These are phyloP conservation scores for Numenius arquata DNA, from an alignment of 2,113 vertebrate genomes.

Conservation along the genomic window DNA sequence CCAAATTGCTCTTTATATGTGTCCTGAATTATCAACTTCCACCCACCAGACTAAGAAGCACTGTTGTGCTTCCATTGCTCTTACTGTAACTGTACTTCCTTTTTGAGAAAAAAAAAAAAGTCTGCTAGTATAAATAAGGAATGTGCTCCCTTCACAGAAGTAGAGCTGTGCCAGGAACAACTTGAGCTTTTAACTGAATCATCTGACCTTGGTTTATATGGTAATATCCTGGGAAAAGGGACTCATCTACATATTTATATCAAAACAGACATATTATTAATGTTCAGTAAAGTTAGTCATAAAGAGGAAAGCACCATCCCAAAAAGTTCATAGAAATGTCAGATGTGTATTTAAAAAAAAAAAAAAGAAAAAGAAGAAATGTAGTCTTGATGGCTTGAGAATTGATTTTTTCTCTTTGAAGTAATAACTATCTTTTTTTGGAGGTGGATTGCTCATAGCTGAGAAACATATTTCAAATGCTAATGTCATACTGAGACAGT, in stretches of 20 bases:
- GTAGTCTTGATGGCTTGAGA: background rate
- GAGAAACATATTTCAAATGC: background rate
- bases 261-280: background rate
- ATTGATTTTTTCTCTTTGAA: background rate
- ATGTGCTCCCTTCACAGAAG: background rate
- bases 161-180: conserved; percentile 5
- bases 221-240: background rate
- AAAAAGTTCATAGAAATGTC: background rate
- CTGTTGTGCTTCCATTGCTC: background rate
- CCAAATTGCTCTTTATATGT: background rate
- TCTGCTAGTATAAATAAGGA: conserved; percentile 3
- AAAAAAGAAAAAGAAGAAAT: background rate
- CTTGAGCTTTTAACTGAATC: background rate
- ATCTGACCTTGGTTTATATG: background rate
- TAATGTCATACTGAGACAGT: background rate
- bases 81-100: background rate
- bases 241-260: background rate
- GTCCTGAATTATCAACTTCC: background rate
- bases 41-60: background rate
- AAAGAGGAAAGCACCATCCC: background rate
- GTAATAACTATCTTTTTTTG: background rate
- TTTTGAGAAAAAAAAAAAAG: background rate
- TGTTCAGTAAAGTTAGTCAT: background rate
- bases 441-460: background rate
- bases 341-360: background rate